Conservation (phyloP, 2,888 invertebrate species). For the Lepetodrilus schrolli region DNA sequence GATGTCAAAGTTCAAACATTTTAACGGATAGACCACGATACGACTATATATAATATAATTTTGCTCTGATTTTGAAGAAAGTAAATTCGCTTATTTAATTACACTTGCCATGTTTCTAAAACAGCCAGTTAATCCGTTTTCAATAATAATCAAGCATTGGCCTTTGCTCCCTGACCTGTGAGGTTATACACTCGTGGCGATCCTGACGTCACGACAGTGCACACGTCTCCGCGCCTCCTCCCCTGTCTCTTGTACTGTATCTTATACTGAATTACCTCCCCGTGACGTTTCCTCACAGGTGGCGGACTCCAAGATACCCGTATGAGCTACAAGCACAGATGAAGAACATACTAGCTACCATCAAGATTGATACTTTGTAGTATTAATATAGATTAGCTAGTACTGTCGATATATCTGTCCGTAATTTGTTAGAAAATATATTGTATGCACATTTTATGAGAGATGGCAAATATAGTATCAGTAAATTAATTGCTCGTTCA, state of each 20-base stretch:
- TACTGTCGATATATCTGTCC: too few relatives aligned
- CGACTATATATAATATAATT: too few relatives aligned
- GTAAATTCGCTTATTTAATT: neutral
- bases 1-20: too few relatives aligned
- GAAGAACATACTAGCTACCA: neutral
- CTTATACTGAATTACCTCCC: slow-evolving; percentile 94
- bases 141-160: neutral
- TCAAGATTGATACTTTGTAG: too few relatives aligned
- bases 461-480: too few relatives aligned
- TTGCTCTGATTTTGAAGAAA: neutral
- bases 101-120: neutral
- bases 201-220: slow-evolving; percentile 76
- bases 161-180: slow-evolving; percentile 43
- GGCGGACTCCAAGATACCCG: slow-evolving; percentile 93
- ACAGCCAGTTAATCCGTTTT: neutral
- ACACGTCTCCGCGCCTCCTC: slow-evolving; percentile 78
- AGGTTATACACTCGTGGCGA: slow-evolving; percentile 40
- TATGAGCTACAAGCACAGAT: slow-evolving; percentile 85
- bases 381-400: too few relatives aligned
- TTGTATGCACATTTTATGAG: too few relatives aligned
- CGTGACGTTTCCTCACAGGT: slow-evolving; percentile 85
- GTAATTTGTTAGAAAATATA: too few relatives aligned
- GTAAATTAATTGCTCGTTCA: too few relatives aligned
- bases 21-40: too few relatives aligned
- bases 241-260: slow-evolving; percentile 83